These are phyloP conservation scores for Eudyptes chrysolophus DNA, from an alignment of 2,113 vertebrate species.

Conservation along the genomic window DNA sequence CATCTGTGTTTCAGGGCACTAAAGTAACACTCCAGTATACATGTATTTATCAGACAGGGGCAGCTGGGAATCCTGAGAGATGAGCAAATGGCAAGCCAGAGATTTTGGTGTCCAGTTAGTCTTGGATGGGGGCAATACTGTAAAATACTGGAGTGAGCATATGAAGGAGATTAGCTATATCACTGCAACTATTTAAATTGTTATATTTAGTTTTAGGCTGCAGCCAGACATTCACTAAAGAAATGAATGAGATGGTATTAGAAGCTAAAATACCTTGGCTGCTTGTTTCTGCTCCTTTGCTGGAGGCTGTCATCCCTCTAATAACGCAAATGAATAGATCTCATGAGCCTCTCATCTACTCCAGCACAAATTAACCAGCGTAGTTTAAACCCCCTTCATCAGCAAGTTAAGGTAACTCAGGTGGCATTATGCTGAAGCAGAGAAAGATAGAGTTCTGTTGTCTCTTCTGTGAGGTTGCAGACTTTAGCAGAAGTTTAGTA, in stretches of 20 bases:
- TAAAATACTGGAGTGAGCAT: background rate
- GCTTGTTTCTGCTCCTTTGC: background rate
- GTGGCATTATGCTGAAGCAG: background rate
- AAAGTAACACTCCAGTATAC: background rate
- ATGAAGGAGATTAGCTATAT: background rate
- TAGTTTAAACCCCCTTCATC: background rate
- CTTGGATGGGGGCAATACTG: background rate
- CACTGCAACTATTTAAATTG: background rate
- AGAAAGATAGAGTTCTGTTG: background rate
- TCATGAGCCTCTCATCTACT: background rate
- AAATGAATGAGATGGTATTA: background rate
- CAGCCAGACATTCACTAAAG: background rate
- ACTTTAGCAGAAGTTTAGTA: background rate
- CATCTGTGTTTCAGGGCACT: background rate
- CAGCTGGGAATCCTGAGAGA: slow-evolving; percentile 24
- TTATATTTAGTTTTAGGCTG: background rate
- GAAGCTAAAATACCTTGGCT: background rate
- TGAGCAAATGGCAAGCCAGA: background rate
- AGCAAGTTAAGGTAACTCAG: background rate
- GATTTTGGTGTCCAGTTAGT: background rate
- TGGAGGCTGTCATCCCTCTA: background rate
- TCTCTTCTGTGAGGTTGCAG: background rate
- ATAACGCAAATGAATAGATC: background rate
- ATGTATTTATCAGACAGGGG: background rate
- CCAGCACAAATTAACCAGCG: background rate